These are phyloP conservation scores for Chaetogeoica ovagalla DNA, from an alignment of 2,888 invertebrate species.

Conservation along the genomic window DNA sequence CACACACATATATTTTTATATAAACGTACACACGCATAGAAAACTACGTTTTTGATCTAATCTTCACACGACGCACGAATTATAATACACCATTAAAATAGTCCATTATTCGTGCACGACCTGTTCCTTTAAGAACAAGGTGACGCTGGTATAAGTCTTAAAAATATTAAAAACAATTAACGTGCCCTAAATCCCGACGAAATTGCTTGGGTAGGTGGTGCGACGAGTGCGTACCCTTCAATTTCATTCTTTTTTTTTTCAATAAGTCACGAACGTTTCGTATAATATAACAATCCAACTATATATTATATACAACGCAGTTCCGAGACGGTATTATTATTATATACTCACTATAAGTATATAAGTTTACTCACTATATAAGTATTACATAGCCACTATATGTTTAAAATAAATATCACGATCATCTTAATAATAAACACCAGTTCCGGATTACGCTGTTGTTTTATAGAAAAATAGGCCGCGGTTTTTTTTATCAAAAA, in stretches of 20 bases:
- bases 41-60: slow-evolving; percentile 22
- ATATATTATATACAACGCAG: neutral
- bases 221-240: slow-evolving; percentile 4
- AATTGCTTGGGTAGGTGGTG: neutral
- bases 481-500: too few species aligned
- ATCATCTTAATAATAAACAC: too few species aligned
- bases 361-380: too few species aligned
- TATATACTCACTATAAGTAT: too few species aligned
- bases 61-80: neutral
- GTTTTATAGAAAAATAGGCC: too few species aligned
- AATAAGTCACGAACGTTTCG: slow-evolving; percentile 23
- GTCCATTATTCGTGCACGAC: neutral
- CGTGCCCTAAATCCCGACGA: neutral
- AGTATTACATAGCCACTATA: too few species aligned
- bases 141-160: neutral
- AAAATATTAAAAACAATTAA: slow-evolving; percentile 40
- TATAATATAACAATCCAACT: neutral
- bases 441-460: too few species aligned
- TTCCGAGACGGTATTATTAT: neutral
- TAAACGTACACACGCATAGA: neutral
- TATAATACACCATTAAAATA: neutral
- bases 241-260: slow-evolving; percentile 6
- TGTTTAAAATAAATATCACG: too few species aligned
- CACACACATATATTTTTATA: neutral
- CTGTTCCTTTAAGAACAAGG: neutral